A percentile compares a stretch with the other conserved stretches of the same genome.
These are phyloP conservation scores for Scyliorhinus canicula DNA, from an alignment of 2,797 vertebrate genomes.

Conservation along the genomic window DNA sequence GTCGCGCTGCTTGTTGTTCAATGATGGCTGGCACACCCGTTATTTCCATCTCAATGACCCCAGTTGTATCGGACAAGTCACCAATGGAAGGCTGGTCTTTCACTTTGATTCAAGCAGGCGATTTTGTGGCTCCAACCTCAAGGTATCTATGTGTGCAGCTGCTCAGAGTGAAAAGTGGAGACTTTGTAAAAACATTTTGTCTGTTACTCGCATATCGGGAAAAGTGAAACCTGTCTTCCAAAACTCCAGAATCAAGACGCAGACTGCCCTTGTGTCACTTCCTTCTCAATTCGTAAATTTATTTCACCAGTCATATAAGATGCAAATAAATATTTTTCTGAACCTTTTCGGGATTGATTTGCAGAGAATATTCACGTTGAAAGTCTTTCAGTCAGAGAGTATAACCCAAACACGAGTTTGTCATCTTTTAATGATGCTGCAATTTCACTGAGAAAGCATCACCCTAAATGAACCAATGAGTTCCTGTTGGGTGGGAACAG, in stretches of 20 bases:
- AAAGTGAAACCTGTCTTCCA: background rate
- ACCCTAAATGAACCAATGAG: no score
- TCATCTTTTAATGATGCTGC: no score
- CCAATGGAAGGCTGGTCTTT: constrained; percentile 53
- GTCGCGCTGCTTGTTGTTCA: constrained; percentile 60
- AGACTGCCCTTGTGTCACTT: no score
- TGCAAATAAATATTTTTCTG: no score
- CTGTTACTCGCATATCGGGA: fast-evolving
- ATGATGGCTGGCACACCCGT: constrained; percentile 50
- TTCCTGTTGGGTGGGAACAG: no score
- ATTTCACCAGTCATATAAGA: background rate
- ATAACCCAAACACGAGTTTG: no score
- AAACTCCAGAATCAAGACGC: no score
- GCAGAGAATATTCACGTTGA: no score
- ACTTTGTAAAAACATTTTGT: background rate
- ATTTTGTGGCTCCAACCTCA: constrained; percentile 55
- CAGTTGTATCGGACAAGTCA: constrained; percentile 48
- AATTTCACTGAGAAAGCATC: no score
- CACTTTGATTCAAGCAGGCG: constrained; percentile 50
- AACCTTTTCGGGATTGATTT: no score
- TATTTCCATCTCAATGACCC: constrained; percentile 54
- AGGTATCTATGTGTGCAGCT: constrained; percentile 45
- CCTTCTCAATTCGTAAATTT: no score
- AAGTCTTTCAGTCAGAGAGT: no score
- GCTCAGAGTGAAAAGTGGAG: background rate